A percentile compares a stretch with the other conserved stretches of the same genome.
Conservation (phyloP, 2,113 vertebrate species). For the Hippocampus comes region DNA sequence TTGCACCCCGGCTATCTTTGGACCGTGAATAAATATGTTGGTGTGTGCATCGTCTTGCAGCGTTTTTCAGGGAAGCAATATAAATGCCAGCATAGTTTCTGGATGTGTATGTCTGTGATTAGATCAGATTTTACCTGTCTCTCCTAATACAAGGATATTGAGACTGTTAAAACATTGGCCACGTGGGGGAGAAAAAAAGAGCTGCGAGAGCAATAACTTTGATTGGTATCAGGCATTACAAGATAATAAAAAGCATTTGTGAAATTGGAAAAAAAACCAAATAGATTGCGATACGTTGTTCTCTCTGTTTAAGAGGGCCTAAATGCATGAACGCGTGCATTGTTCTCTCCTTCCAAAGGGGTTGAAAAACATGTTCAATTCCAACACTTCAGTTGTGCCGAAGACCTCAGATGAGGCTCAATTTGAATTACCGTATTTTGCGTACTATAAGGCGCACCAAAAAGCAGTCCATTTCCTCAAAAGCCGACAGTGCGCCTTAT, state of each 20-base stretch:
- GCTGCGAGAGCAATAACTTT: slow-evolving; percentile 59
- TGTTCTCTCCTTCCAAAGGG: not conserved
- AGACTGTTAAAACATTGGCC: slow-evolving; percentile 38
- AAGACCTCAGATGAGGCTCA: too few relatives aligned
- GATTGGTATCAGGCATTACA: slow-evolving; percentile 52
- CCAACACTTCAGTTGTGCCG: too few relatives aligned
- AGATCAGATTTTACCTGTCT: slow-evolving; percentile 8
- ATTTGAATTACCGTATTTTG: too few relatives aligned
- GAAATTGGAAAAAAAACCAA: slow-evolving; percentile 12
- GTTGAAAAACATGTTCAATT: not conserved
- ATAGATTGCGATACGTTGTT: slow-evolving; percentile 34
- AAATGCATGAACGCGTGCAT: slow-evolving; percentile 32
- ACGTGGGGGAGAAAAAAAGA: slow-evolving; percentile 39
- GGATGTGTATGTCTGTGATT: slow-evolving; percentile 2
- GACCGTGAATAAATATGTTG: slow-evolving; percentile 11
- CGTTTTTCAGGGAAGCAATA: slow-evolving; percentile 5
- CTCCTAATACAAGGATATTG: slow-evolving; percentile 25
- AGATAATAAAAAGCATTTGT: slow-evolving; percentile 46
- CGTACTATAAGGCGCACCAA: too few relatives aligned
- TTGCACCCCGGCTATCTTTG: not conserved
- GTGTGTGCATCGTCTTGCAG: not conserved
- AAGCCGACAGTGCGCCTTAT: too few relatives aligned
- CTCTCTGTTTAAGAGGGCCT: slow-evolving; percentile 53
- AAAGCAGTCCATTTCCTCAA: too few relatives aligned
- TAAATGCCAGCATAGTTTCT: slow-evolving; percentile 3